Evolutionary conservation across 2,797 vertebrate genomes (phyloP).

Genomic region (Zonotrichia albicollis): DNA sequence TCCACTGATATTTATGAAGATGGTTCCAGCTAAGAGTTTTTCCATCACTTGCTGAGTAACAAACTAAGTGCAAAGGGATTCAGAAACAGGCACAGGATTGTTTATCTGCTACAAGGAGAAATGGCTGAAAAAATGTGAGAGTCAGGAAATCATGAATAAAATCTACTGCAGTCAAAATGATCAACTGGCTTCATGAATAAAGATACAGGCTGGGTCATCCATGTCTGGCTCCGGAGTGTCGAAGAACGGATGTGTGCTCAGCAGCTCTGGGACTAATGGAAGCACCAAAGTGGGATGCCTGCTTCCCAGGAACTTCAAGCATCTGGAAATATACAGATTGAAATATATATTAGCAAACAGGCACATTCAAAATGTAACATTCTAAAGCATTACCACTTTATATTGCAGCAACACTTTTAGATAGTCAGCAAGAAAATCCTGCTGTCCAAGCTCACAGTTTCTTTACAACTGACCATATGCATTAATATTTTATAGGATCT

Average conservation of each 20-base stretch:
- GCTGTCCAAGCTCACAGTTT: background rate
- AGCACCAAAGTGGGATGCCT: slow-evolving; percentile 93
- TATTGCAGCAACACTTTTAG: background rate
- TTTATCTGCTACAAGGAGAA: background rate
- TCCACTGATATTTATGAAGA: background rate
- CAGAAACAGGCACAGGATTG: background rate
- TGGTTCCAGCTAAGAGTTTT: background rate
- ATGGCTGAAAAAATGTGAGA: background rate
- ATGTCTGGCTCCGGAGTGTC: slow-evolving; percentile 97
- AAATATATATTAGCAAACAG: background rate
- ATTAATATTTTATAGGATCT: background rate
- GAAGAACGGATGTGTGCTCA: slow-evolving; percentile 96
- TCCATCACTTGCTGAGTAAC: background rate
- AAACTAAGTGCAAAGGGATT: background rate
- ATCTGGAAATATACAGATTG: slow-evolving; percentile 76
- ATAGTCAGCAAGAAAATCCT: background rate
- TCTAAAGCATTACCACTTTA: background rate
- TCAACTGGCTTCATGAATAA: slow-evolving; percentile 21
- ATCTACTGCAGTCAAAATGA: background rate
- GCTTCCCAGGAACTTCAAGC: slow-evolving; percentile 92
- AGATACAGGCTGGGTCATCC: slow-evolving; percentile 99
- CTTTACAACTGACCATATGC: background rate
- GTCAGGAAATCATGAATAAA: background rate
- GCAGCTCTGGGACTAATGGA: slow-evolving; percentile 91
- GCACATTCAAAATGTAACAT: background rate